Percentiles rank a stretch among this genome's conserved stretches.
Conservation (phyloP, 2,888 invertebrate species). For the Scaptodrosophila latifasciaeformis region DNA sequence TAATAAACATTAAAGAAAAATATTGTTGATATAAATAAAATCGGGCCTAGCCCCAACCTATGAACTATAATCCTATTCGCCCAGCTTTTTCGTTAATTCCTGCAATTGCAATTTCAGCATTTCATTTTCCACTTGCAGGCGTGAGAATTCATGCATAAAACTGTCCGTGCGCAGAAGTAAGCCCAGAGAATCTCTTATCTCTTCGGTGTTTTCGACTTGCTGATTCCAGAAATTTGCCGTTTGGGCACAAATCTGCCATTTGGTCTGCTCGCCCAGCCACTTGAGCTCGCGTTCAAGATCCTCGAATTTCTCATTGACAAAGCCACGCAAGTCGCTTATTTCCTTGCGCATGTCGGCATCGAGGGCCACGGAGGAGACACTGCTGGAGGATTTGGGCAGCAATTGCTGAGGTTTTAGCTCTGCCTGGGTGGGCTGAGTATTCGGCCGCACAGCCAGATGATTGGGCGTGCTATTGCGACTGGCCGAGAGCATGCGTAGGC, state of each 20-base stretch:
- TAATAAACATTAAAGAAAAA: neutral
- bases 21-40: neutral
- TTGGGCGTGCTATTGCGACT: constrained; percentile 71
- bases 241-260: constrained; percentile 61
- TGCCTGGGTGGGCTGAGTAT: constrained; percentile 3
- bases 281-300: constrained; percentile 66
- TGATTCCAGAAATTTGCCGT: constrained; percentile 58
- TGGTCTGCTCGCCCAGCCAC: constrained; percentile 55
- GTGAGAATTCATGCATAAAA: constrained; percentile 66
- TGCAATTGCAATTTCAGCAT: constrained; percentile 54
- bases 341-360: constrained; percentile 42
- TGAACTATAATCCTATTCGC: neutral
- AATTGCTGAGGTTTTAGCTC: constrained; percentile 28
- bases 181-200: constrained; percentile 59
- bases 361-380: constrained; percentile 23
- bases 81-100: constrained; percentile 26
- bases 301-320: constrained; percentile 60
- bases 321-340: constrained; percentile 47
- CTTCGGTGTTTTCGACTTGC: constrained; percentile 50
- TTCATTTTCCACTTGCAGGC: constrained; percentile 68
- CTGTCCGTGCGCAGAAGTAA: constrained; percentile 65
- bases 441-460: constrained; percentile 19
- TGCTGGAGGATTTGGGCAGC: constrained; percentile 38
- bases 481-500: constrained; percentile 51
- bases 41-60: no score